Conservation (phyloP, 1,140 invertebrate genomes). For the Papilio polytes region DNA sequence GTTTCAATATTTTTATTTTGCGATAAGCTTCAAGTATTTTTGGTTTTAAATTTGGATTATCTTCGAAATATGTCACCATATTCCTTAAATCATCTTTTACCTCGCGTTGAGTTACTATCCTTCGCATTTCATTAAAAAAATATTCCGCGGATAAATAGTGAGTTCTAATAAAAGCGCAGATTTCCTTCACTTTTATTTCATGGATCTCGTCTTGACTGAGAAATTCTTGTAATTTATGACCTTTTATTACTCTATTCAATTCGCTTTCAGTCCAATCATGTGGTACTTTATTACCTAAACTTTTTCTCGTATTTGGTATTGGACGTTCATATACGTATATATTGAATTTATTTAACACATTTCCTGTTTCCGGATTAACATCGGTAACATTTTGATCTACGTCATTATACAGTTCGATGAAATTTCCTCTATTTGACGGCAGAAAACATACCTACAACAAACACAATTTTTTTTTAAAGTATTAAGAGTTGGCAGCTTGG, state of each 20-base stretch:
- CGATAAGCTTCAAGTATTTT: slow-evolving; percentile 46
- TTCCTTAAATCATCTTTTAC: slow-evolving; percentile 52
- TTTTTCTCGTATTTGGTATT: not conserved
- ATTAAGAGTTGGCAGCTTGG: too few relatives aligned
- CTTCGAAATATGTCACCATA: slow-evolving; percentile 54
- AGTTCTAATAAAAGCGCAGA: slow-evolving; percentile 49
- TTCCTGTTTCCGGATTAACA: not conserved
- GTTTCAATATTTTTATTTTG: slow-evolving; percentile 24
- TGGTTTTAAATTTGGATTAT: slow-evolving; percentile 40
- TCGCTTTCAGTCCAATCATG: not conserved
- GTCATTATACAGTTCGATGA: not conserved
- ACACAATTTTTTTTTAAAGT: not conserved
- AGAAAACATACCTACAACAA: not conserved
- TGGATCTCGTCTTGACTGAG: slow-evolving; percentile 36
- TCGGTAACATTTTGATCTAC: not conserved
- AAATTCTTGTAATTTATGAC: slow-evolving; percentile 17
- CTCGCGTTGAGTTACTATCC: slow-evolving; percentile 43
- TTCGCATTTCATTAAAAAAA: slow-evolving; percentile 54
- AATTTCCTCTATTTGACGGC: not conserved
- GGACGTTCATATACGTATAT: not conserved
- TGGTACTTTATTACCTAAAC: not conserved
- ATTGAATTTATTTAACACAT: not conserved
- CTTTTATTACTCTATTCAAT: slow-evolving; percentile 10
- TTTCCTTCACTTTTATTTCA: slow-evolving; percentile 47
- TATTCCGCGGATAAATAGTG: slow-evolving; percentile 50